These are phyloP conservation scores for Clostera curtula DNA, from an alignment of 2,888 invertebrate species.

Conservation along the genomic window DNA sequence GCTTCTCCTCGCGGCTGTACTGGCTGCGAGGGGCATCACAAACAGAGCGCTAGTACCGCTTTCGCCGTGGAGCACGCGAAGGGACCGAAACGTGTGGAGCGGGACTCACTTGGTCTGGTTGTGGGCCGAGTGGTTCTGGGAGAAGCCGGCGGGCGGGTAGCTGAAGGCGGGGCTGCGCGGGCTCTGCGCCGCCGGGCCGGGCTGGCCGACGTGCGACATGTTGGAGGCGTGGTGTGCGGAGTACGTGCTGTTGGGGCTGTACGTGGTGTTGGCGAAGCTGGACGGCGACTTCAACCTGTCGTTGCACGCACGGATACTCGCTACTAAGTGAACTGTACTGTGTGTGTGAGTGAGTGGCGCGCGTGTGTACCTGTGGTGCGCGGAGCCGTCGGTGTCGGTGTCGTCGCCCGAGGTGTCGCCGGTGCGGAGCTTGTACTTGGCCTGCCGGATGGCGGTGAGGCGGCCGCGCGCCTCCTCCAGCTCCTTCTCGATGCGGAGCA, in stretches of 20 bases:
- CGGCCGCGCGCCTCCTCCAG: slow-evolving; percentile 93
- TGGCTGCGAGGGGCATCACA: no score
- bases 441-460: slow-evolving; percentile 92
- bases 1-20: slow-evolving; percentile 39
- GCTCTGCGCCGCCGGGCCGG: no score
- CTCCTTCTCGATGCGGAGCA: slow-evolving; percentile 95
- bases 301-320: slow-evolving; percentile 13
- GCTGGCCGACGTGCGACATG: slow-evolving; percentile 12
- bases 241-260: slow-evolving; percentile 61
- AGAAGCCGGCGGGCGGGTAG: slow-evolving; percentile 38
- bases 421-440: slow-evolving; percentile 87
- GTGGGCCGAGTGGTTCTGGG: no score
- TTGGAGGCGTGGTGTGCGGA: slow-evolving; percentile 27
- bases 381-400: slow-evolving; percentile 73
- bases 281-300: slow-evolving; percentile 54
- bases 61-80: no score
- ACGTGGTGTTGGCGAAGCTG: slow-evolving; percentile 62
- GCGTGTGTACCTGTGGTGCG: slow-evolving; percentile 25
- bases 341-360: no score
- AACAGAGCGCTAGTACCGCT: no score
- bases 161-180: no score
- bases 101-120: no score
- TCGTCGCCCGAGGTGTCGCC: slow-evolving; percentile 79
- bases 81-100: no score
- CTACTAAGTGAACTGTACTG: no score